Evolutionary conservation across 2,888 invertebrate species (phyloP), one percentile per base, ranked within the genome.

Genomic region (Zelleria hepariella): DNA sequence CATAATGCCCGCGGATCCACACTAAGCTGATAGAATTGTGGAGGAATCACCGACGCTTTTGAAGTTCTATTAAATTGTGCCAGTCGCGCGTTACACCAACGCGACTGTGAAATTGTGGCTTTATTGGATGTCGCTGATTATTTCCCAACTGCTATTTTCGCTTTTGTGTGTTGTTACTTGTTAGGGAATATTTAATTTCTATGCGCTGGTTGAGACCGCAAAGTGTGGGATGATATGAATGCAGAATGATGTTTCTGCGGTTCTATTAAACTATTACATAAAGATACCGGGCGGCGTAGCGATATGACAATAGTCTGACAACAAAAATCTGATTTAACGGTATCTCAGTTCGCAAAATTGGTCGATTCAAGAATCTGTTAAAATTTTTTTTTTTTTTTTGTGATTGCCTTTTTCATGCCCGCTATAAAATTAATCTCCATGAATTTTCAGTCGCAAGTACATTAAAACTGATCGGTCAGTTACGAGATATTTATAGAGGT

Each of bases 21-120:
- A 75, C 84, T 87, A 87, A 87, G 87, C 87, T 87, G 86, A 87
- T 87, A 84, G 87, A 87, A 87, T 87, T 86, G 87, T 83, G 86
- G 82, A 73, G 78, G 84, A 82, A 85, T 86, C 86, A 83, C 79
- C 82, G 82, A 81, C 80, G 85, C 87, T 82, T 86, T 87, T 86
- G 86, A 86, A 86, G 78, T 87, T 86, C 84, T 86, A 87, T 87
- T 87, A 87, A 86, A 86, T 87, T 82, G 86, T 83, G 85, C 79
- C 85, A 84, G 78, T 80, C 80, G 78, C 81, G 83, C 77, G 77
- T 80, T 80, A 83, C 81, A 79, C 85, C 84, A 83, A 80, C 83
- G 80, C 82, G 76, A 73, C 78, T 78, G 82, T 84, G 81, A 86
- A 87, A 87, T 86, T 86, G 85, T 83, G 78, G 80, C 78, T 80